Evolutionary conservation across 2,797 vertebrate species (phyloP).

Genomic region (Sebastolobus alascanus): DNA sequence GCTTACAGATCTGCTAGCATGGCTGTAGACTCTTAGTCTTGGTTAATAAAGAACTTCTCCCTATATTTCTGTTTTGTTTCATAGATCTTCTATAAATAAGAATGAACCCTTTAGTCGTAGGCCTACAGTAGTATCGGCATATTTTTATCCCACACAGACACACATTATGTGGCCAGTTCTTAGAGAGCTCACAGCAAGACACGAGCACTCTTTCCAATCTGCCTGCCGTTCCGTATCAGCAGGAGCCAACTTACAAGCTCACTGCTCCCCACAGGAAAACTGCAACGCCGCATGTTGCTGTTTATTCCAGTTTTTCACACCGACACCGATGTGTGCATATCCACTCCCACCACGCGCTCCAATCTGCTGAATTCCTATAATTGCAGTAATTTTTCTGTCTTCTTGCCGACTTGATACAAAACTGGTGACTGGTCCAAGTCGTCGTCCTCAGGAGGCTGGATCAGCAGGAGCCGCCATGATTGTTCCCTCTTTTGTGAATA

Average conservation of each 20-base stretch:
- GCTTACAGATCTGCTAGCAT: not conserved
- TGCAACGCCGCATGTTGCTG: slow-evolving; percentile 40
- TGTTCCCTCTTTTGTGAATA: slow-evolving; percentile 53
- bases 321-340: slow-evolving; percentile 27
- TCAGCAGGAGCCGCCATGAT: slow-evolving; percentile 36
- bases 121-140: not conserved
- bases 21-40: not conserved
- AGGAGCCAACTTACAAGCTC: slow-evolving; percentile 58
- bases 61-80: not conserved
- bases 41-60: not conserved
- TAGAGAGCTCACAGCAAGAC: slow-evolving; percentile 40
- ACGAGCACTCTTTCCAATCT: slow-evolving; percentile 38
- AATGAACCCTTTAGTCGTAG: not conserved
- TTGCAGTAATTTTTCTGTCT: slow-evolving; percentile 58
- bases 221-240: slow-evolving; percentile 53
- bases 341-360: slow-evolving; percentile 24
- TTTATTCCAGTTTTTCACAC: slow-evolving; percentile 45
- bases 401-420: slow-evolving; percentile 46
- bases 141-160: slow-evolving; percentile 2
- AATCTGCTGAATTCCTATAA: slow-evolving; percentile 66
- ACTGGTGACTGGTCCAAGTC: slow-evolving; percentile 22
- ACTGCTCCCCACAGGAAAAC: slow-evolving; percentile 43
- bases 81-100: not conserved
- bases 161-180: slow-evolving; percentile 29
- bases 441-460: slow-evolving; percentile 40